Conservation (phyloP, 1,140 invertebrate genomes). For the Telenomus remus region DNA sequence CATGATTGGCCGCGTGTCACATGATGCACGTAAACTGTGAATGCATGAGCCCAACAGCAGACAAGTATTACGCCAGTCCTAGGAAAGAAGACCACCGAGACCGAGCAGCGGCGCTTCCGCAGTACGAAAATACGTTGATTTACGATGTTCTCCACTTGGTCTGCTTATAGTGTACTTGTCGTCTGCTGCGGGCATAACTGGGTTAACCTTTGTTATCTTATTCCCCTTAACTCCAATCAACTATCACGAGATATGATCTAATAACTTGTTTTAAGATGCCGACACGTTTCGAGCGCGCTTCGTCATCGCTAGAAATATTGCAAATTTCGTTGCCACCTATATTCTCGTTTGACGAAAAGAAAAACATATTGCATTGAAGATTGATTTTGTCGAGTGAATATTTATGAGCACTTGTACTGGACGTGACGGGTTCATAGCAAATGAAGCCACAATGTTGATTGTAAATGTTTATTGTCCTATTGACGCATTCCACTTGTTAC, state of each 20-base stretch:
- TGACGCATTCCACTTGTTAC: slow-evolving; percentile 14
- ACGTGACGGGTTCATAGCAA: slow-evolving; percentile 9
- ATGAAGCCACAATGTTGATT: slow-evolving; percentile 11
- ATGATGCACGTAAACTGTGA: slow-evolving; percentile 39
- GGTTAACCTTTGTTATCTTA: slow-evolving; percentile 63
- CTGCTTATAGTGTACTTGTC: slow-evolving; percentile 29
- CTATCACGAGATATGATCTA: slow-evolving; percentile 32
- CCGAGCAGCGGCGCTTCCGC: slow-evolving; percentile 59
- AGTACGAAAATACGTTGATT: slow-evolving; percentile 71
- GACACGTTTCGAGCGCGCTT: too few species aligned
- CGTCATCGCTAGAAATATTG: too few species aligned
- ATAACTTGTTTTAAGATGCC: background rate
- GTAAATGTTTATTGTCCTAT: slow-evolving; percentile 29
- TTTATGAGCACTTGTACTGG: slow-evolving; percentile 1
- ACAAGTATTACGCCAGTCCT: slow-evolving; percentile 2
- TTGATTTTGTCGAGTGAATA: too few species aligned
- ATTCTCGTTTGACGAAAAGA: too few species aligned
- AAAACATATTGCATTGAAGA: too few species aligned
- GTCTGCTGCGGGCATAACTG: slow-evolving; percentile 53
- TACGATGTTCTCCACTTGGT: slow-evolving; percentile 57
- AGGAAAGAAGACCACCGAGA: slow-evolving; percentile 15
- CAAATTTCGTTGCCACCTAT: too few species aligned
- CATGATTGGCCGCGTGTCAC: slow-evolving; percentile 41
- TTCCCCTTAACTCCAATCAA: slow-evolving; percentile 27
- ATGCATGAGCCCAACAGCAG: slow-evolving; percentile 4